Evolutionary conservation across 2,888 invertebrate species (phyloP), one percentile per base, ranked within the genome.

Genomic region (Diogma glabrata): DNA sequence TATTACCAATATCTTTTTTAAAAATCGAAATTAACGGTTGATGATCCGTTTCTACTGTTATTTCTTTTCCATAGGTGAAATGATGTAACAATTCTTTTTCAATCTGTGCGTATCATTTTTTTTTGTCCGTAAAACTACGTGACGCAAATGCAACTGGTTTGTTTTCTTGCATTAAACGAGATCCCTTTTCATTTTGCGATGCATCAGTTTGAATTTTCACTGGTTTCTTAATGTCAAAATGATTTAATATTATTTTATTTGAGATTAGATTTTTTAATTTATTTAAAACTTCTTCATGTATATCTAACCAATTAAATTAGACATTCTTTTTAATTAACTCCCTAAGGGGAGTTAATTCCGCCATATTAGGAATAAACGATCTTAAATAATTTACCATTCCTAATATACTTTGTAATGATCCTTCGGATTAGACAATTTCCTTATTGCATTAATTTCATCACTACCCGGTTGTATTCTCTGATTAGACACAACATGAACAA

Each of bases 21-120:
- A 40, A 40, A 40, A 40, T 67, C 61, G 67, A 65, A 65, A 66
- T 33, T 9, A 55, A 47, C 3, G 56, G 56, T 36, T 56, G 54
- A 46, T 56, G 56, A 52, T 54, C 53, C 1, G 54, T 56, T 17
- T 54, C 53, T 10, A 54, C 56, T 9, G 52, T 6, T 3, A 53
- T 36, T 14, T 24, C 14, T 14, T 47, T 48, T 14, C 52, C 54
- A 46, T 50, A 56, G 10, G 53, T n/a, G 47, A 49, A 53, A n/a
- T 38, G 38, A 38, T 38, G 38, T 2, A 38, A 17, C 26, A 26
- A 10, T 10, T 26, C 26, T 8, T 10, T 6, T 17, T 40, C 40
- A 16, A 40, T 40, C 17, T 40, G 40, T 10, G 40, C 40, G 2
- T 5, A 40, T 8, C 10, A 8, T 40, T 4, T 40, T 5, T 4